phyloP scores from a whole-genome alignment of 1,140 invertebrate genomes.

The Octopus bimaculoides region DNA sequence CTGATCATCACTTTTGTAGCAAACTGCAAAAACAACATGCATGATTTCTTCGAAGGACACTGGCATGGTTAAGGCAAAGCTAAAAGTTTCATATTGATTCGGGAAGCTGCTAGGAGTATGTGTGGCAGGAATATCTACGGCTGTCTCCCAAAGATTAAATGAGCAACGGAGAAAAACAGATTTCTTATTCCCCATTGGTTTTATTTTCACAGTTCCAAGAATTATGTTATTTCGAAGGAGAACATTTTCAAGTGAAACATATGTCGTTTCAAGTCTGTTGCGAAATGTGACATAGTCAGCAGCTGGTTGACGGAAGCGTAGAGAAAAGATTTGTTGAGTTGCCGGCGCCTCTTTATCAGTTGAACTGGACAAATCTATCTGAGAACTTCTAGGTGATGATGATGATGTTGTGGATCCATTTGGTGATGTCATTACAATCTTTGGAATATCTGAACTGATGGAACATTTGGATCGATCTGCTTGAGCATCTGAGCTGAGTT shows the following conservation, averaged over 20 bases:
- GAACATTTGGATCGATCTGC: neutral
- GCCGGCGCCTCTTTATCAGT: neutral
- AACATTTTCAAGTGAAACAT: slow-evolving; percentile 88
- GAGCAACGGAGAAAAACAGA: slow-evolving; percentile 81
- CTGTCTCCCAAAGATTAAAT: slow-evolving; percentile 75
- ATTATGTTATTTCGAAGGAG: slow-evolving; percentile 80
- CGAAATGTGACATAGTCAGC: slow-evolving; percentile 90
- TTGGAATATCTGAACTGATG: neutral
- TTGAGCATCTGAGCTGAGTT: neutral
- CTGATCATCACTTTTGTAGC: neutral
- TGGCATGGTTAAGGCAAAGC: neutral
- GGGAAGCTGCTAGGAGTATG: slow-evolving; percentile 62
- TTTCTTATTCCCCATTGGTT: slow-evolving; percentile 61
- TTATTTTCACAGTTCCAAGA: slow-evolving; percentile 69
- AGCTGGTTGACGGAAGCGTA: slow-evolving; percentile 84
- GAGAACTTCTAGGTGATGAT: neutral
- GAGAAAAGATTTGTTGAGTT: slow-evolving; percentile 18
- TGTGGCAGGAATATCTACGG: slow-evolving; percentile 73
- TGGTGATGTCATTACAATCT: neutral
- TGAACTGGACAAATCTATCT: neutral
- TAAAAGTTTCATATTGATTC: neutral
- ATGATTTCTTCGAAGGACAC: neutral
- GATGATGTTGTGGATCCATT: neutral
- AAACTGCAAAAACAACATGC: neutral
- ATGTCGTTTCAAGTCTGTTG: slow-evolving; percentile 73